Evolutionary conservation across 2,113 vertebrate species (phyloP), one percentile per base, ranked within the genome.

Genomic region (Cephalopholis sonnerati): DNA sequence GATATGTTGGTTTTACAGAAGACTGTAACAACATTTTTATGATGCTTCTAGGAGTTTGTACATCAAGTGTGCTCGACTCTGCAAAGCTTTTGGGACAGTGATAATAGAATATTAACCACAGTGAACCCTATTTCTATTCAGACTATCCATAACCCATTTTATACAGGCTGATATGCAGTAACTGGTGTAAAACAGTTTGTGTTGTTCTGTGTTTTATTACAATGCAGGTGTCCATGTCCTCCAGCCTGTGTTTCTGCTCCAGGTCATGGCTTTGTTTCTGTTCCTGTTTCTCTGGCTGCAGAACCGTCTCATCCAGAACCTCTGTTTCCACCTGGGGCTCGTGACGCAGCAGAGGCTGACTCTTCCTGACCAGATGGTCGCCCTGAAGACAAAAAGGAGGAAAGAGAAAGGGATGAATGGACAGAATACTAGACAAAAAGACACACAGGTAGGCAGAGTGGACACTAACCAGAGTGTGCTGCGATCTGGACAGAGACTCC

Each of bases 401-500:
- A 18, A n/a, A 18, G 41, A 44, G 32, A 7, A 36, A 36, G 11
- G 11, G 10, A 44, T 44, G 41, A 44, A 44, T 12, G 25, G 15
- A 51, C 11, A 55, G 18, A 44, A 0, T 25, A 55, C 29, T 1
- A 10, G 17, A 2, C 0, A 15, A 36, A 59, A 27, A 59, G 25
- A 44, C 12, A 27, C 8, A 29, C 0, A 29, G 59, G 29, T 1
- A 8, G 17, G 1, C 1, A 15, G 41, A 59, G 32, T 57, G 25
- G 65, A 51, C 16, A 95, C 97, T 94, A 72, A 99, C 98, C 96
- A 99, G 95, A 65, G 95, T 97, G 53, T 97, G 96, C 82, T 99
- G 98, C 13, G 97, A 97, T 55, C 87, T 87, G 51, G 97, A 99
- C 71, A 99, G 95, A 15, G 97, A 96, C 79, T 98, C 98, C 94